Base-by-base conservation (phyloP, 1,140 invertebrate species). In the Chironomus tepperi region DNA sequence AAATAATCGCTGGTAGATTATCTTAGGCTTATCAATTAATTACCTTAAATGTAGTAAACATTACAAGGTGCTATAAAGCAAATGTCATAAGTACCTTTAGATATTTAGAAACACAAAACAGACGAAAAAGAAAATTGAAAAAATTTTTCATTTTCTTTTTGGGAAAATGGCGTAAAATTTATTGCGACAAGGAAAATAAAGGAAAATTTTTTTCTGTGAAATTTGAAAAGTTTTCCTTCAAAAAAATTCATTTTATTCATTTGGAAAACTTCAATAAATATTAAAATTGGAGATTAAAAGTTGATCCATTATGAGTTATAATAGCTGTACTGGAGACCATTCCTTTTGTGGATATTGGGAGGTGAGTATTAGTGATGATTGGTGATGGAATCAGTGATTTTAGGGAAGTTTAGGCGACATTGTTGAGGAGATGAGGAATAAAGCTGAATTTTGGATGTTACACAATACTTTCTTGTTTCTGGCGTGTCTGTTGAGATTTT, bases 311-410 rank as follows among this genome's bases (percentile, higher is more conserved):
- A 70, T 70, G 65, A 70, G 65, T 70, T 70, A 21, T 16, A 70
- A 16, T 16, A 70, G 18, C 18, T n/a, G 47, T 15, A 70, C 79
- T 19, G 74, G 77, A 47, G 80, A 79, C 65, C 80, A 81, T 77
- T 80, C 78, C 15, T 81, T 80, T 74, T 77, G 79, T 10, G 80
- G 80, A 70, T 81, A 79, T 43, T 81, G 80, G 80, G 80, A 81
- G 80, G 80, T 80, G 74, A 76, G 74, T 73, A 15, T 43, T 43
- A n/a, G n/a, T n/a, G 24, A 21, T 73, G 16, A 21, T 21, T 10
- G 19, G 24, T 8, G 18, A 18, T 24, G n/a, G 8, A n/a, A 18
- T 70, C 21, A 47, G 70, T 73, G 24, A 42, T 21, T 76, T 74
- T 73, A 74, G n/a, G 74, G 75, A 67, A 74, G 73, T 2, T 34